phyloP scores from a whole-genome alignment of 2,888 invertebrate genomes.

The Pollenia angustigena region DNA sequence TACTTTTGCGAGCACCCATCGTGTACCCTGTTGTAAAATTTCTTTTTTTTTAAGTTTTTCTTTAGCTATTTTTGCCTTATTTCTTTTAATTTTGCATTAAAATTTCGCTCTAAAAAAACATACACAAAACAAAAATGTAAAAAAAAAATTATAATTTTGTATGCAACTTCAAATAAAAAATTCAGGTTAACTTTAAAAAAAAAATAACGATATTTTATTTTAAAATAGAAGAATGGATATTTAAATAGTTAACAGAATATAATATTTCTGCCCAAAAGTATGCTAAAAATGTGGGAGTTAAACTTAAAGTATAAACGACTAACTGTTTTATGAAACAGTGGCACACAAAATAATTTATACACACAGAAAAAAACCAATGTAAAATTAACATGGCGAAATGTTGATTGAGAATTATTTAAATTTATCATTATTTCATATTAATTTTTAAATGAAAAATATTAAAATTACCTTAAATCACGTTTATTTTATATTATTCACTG shows the following conservation, averaged over 20 bases:
- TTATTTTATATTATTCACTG: no score
- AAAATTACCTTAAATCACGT: no score
- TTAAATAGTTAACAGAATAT: no score
- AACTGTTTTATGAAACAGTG: constrained; percentile 63
- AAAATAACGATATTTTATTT: constrained; percentile 67
- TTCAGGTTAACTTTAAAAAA: constrained; percentile 75
- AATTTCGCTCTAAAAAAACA: constrained; percentile 33
- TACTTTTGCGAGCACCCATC: constrained; percentile 59
- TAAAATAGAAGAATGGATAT: background rate
- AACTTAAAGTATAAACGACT: background rate
- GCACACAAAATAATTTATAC: background rate
- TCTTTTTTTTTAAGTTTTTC: constrained; percentile 42
- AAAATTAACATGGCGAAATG: no score
- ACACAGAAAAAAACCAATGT: no score
- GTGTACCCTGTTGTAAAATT: constrained; percentile 75
- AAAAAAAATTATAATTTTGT: constrained; percentile 60
- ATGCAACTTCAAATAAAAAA: constrained; percentile 74
- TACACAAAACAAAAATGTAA: constrained; percentile 43
- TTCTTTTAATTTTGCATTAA: constrained; percentile 51
- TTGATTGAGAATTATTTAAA: no score
- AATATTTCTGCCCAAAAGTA: constrained; percentile 74
- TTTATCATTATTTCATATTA: no score
- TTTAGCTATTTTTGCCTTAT: constrained; percentile 24
- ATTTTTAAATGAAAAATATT: no score
- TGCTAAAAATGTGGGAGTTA: constrained; percentile 46